Conservation (phyloP, 2,888 invertebrate genomes). For the Drosophila meridionalis region DNA sequence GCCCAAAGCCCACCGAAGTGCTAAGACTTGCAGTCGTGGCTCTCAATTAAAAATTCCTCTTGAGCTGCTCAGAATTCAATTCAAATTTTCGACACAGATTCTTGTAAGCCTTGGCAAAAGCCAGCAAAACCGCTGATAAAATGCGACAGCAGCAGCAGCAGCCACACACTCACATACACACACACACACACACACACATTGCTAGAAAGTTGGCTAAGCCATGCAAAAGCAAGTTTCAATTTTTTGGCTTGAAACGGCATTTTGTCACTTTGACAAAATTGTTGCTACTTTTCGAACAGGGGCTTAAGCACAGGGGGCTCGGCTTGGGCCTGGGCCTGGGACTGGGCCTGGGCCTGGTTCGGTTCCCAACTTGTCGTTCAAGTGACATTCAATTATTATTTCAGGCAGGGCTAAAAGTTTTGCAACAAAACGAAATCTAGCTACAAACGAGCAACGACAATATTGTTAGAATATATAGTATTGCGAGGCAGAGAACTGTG, state of each 20-base stretch:
- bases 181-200: conserved; percentile 13
- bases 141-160: conserved; percentile 38
- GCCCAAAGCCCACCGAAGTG: conserved; percentile 31
- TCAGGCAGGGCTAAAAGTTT: conserved; percentile 74
- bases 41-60: conserved; percentile 78
- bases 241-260: conserved; percentile 70
- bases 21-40: conserved; percentile 58
- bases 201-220: conserved; percentile 60
- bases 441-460: conserved; percentile 69
- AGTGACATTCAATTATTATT: conserved; percentile 81
- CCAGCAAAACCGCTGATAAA: conserved; percentile 74
- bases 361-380: conserved; percentile 73
- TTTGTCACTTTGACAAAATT: conserved; percentile 80
- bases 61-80: conserved; percentile 74
- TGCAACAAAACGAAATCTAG: conserved; percentile 43
- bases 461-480: conserved; percentile 75
- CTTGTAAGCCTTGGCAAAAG: conserved; percentile 54
- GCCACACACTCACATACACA: conserved; percentile 19
- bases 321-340: too few relatives aligned
- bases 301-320: conserved; percentile 8
- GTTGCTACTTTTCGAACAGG: conserved; percentile 61
- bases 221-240: conserved; percentile 66
- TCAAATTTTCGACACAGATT: conserved; percentile 64
- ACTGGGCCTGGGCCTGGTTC: conserved; percentile 6
- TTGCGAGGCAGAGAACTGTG: conserved; percentile 59